Conservation (phyloP, 2,888 invertebrate species). For the Herminia tarsipennalis region DNA sequence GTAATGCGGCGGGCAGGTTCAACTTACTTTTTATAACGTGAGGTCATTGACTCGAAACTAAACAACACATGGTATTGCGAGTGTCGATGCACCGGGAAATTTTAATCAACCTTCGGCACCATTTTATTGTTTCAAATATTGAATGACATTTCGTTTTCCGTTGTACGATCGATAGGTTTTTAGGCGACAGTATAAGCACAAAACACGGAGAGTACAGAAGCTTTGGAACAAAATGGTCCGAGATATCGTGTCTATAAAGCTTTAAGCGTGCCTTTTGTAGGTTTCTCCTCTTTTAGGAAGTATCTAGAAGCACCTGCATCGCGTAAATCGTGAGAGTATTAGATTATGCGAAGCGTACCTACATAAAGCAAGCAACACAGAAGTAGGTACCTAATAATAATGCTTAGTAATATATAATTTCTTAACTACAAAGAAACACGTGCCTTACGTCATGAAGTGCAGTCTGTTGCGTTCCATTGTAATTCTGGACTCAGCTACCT, state of each 20-base stretch:
- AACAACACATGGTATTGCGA: conserved; percentile 59
- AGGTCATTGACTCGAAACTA: conserved; percentile 73
- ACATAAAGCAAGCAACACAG: not conserved
- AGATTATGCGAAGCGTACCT: too few species aligned
- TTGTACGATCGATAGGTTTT: conserved; percentile 6
- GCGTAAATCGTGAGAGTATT: too few species aligned
- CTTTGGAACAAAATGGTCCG: too few species aligned
- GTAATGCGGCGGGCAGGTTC: conserved; percentile 71
- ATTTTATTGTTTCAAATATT: conserved; percentile 30
- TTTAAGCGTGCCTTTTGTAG: too few species aligned
- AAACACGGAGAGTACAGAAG: too few species aligned
- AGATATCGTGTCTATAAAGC: too few species aligned
- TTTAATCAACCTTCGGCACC: conserved; percentile 46
- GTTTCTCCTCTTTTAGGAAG: too few species aligned
- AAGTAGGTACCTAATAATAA: too few species aligned
- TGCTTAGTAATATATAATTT: not conserved
- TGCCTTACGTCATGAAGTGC: conserved; percentile 12
- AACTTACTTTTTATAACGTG: conserved; percentile 74
- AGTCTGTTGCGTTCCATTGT: conserved; percentile 12
- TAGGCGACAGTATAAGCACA: not conserved
- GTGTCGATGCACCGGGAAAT: conserved; percentile 67
- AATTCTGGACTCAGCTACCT: conserved; percentile 1
- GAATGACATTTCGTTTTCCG: conserved; percentile 13
- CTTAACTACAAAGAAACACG: conserved; percentile 6
- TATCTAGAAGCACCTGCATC: too few species aligned